Base-by-base conservation (phyloP, 2,888 invertebrate genomes). In the Chaetogeoica ovagalla region DNA sequence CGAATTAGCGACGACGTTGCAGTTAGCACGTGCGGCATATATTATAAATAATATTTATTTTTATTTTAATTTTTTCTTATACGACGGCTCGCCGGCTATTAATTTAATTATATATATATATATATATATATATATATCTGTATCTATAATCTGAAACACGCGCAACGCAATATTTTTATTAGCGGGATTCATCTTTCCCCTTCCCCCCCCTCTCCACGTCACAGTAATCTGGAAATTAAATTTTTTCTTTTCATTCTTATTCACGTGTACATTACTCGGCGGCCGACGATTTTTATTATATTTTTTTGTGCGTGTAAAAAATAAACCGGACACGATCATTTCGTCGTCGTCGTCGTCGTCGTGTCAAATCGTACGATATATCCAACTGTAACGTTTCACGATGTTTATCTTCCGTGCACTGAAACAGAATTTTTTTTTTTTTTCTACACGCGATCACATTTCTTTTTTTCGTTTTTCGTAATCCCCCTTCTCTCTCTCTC, bases 81-180 rank as follows among this genome's bases (percentile, higher is more conserved):
- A n/a, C n/a, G n/a, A n/a, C n/a, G n/a, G n/a, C 39, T 15, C 76
- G 59, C 43, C 8, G 48, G 76, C 76, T 76, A 76, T 76, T 76
- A 76, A 75, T 75, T 59, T 75, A 76, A 76, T 76, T 68, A 76
- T 76, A 76, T n/a, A n/a, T n/a, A n/a, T n/a, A n/a, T n/a, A n/a
- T n/a, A n/a, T n/a, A n/a, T n/a, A n/a, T n/a, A n/a, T n/a, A n/a
- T n/a, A 30, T 30, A 30, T 30, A 30, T 30, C 30, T 76, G 68
- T 76, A 68, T 68, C 23, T 76, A 59, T 70, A 75, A 76, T 76
- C 76, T 76, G 55, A 68, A 59, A 60, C 76, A 68, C 48, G 76
- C 59, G 76, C 59, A n/a, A 68, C 74, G 57, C n/a, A n/a, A n/a
- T n/a, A 39, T 74, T 76, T 76, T 59, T 57, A 21, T 57, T 30